These are phyloP conservation scores for Drosophila flavopinicola DNA, from an alignment of 2,888 invertebrate genomes.

Conservation along the genomic window DNA sequence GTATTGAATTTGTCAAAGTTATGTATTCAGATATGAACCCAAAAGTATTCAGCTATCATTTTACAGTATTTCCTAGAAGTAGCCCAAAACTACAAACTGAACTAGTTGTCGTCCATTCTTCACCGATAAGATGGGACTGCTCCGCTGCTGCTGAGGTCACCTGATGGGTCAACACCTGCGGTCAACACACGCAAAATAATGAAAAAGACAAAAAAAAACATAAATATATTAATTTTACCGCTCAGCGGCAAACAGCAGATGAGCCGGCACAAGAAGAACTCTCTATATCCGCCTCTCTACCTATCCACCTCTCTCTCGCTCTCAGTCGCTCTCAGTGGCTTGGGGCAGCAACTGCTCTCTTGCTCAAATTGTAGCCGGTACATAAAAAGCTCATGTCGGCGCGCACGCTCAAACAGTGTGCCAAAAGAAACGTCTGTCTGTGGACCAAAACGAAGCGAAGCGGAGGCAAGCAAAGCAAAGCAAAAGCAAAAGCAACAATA, in stretches of 20 bases:
- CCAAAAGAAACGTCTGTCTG: slow-evolving; percentile 78
- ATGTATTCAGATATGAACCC: no score
- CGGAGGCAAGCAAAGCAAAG: slow-evolving; percentile 26
- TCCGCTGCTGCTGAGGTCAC: slow-evolving; percentile 31
- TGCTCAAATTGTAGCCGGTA: slow-evolving; percentile 62
- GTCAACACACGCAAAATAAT: slow-evolving; percentile 41
- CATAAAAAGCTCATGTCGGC: slow-evolving; percentile 82
- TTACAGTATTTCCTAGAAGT: no score
- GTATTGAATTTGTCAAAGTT: no score
- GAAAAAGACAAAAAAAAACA: neutral
- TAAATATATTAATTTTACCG: slow-evolving; percentile 52
- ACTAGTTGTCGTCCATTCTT: slow-evolving; percentile 17
- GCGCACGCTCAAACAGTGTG: slow-evolving; percentile 80
- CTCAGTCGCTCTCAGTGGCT: slow-evolving; percentile 7
- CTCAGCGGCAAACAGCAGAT: slow-evolving; percentile 18
- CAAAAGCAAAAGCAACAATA: slow-evolving; percentile 9
- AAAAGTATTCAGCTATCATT: no score
- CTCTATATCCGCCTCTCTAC: slow-evolving; percentile 1
- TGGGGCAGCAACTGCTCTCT: slow-evolving; percentile 15
- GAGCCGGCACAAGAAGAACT: slow-evolving; percentile 3
- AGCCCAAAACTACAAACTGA: slow-evolving; percentile 1
- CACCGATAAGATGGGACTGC: no score
- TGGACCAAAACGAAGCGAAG: slow-evolving; percentile 55
- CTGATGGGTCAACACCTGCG: slow-evolving; percentile 16
- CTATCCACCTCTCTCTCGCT: slow-evolving; percentile 1